Evolutionary conservation across 2,888 invertebrate genomes (phyloP).

Genomic region (Lymantria monacha): DNA sequence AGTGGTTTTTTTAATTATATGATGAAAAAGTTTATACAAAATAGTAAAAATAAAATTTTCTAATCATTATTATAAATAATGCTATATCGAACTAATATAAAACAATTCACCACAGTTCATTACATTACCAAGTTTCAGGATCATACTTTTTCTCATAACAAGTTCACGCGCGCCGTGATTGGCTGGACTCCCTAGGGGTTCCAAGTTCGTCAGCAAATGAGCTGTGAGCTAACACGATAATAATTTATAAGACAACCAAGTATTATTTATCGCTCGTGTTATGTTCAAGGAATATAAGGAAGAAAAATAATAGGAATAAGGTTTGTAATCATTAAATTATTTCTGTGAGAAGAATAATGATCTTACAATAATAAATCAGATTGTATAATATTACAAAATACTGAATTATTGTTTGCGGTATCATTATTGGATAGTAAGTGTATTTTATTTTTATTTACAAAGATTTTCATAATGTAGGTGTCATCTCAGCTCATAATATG

Average conservation of each 20-base stretch:
- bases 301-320: background rate
- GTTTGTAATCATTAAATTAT: background rate
- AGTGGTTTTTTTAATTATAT: too few relatives aligned
- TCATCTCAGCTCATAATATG: too few relatives aligned
- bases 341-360: background rate
- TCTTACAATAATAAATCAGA: background rate
- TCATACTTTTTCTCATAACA: conserved; percentile 72
- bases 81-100: conserved; percentile 20
- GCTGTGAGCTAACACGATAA: conserved; percentile 76
- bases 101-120: conserved; percentile 37
- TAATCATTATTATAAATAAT: background rate
- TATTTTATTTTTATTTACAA: too few relatives aligned
- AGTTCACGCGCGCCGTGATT: conserved; percentile 76
- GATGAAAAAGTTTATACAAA: too few relatives aligned
- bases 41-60: too few relatives aligned
- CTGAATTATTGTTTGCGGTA: too few relatives aligned
- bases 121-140: conserved; percentile 38
- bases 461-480: too few relatives aligned
- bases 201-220: conserved; percentile 82
- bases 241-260: conserved; percentile 77
- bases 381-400: background rate
- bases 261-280: conserved; percentile 72
- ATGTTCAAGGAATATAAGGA: conserved; percentile 43
- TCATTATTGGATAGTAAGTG: too few relatives aligned
- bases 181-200: conserved; percentile 67